Conservation (phyloP, 2,113 vertebrate species). For the Poecile atricapillus region DNA sequence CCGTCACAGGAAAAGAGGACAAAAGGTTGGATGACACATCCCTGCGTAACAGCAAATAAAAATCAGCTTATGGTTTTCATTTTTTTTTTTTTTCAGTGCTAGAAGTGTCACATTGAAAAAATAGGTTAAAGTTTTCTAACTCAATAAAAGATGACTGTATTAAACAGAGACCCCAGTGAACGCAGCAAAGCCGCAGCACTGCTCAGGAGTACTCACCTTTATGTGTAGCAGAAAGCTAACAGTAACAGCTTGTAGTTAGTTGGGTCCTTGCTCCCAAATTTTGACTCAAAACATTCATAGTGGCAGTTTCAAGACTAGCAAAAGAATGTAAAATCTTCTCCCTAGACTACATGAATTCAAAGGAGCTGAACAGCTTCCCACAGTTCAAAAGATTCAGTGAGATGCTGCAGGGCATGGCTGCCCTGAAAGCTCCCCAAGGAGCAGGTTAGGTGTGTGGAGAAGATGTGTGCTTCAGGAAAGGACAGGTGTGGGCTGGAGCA, state of each 20-base stretch:
- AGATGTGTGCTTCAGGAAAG: not conserved
- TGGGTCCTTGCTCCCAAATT: not conserved
- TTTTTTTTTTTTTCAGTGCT: slow-evolving; percentile 29
- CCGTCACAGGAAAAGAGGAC: slow-evolving; percentile 85
- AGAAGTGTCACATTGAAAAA: slow-evolving; percentile 22
- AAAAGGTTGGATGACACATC: slow-evolving; percentile 93
- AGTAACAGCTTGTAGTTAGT: not conserved
- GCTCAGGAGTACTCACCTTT: not conserved
- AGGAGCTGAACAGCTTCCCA: not conserved
- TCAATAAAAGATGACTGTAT: not conserved
- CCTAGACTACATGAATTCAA: not conserved
- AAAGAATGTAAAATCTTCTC: not conserved
- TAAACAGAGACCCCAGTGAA: not conserved
- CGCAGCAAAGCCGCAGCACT: not conserved
- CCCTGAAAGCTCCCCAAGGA: not conserved
- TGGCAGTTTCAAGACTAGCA: not conserved
- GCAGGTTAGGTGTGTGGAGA: not conserved
- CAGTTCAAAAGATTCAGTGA: not conserved
- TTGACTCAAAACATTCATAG: not conserved
- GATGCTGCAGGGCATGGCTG: not conserved
- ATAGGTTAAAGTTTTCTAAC: slow-evolving; percentile 7
- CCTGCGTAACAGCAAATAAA: slow-evolving; percentile 77
- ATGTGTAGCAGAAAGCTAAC: not conserved
- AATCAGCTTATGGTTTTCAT: slow-evolving; percentile 39
- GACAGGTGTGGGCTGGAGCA: not conserved